These are phyloP conservation scores for Aquatica leii DNA, from an alignment of 2,888 invertebrate species.

Conservation along the genomic window DNA sequence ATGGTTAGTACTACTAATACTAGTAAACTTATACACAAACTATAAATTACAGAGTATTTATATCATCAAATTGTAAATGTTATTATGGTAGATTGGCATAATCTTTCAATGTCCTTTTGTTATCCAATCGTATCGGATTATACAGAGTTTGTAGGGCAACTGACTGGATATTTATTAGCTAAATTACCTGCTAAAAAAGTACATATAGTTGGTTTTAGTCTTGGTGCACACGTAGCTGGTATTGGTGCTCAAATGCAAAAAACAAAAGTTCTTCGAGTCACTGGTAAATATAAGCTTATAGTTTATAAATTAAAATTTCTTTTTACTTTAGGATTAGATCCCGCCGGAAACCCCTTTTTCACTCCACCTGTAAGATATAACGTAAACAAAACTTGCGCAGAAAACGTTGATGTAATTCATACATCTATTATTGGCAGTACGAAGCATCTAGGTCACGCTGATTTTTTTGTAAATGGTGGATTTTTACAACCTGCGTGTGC, in stretches of 20 bases:
- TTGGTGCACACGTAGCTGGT: conserved; percentile 31
- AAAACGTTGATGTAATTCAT: conserved; percentile 34
- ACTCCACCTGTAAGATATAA: conserved; percentile 9
- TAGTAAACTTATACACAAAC: not conserved
- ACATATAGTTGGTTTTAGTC: conserved; percentile 32
- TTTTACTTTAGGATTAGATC: conserved; percentile 31
- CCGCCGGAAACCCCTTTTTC: conserved; percentile 29
- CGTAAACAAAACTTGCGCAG: conserved; percentile 20
- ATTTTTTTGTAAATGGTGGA: conserved; percentile 33
- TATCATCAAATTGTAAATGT: conserved; percentile 16
- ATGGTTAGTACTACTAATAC: conserved; percentile 25
- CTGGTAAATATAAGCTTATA: conserved; percentile 16
- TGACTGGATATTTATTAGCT: conserved; percentile 27
- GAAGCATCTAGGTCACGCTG: conserved; percentile 20
- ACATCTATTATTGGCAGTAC: conserved; percentile 21
- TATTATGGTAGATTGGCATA: conserved; percentile 34
- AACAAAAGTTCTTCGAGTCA: conserved; percentile 26
- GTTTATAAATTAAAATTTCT: no score
- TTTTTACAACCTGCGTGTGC: conserved; percentile 26
- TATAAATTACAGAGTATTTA: conserved; percentile 17
- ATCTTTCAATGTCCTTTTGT: conserved; percentile 20
- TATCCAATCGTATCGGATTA: conserved; percentile 32
- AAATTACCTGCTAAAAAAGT: conserved; percentile 18
- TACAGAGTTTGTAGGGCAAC: conserved; percentile 27
- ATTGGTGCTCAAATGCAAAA: conserved; percentile 25